Base-by-base conservation (phyloP, 2,888 invertebrate genomes). In the Amphimallon solstitiale region DNA sequence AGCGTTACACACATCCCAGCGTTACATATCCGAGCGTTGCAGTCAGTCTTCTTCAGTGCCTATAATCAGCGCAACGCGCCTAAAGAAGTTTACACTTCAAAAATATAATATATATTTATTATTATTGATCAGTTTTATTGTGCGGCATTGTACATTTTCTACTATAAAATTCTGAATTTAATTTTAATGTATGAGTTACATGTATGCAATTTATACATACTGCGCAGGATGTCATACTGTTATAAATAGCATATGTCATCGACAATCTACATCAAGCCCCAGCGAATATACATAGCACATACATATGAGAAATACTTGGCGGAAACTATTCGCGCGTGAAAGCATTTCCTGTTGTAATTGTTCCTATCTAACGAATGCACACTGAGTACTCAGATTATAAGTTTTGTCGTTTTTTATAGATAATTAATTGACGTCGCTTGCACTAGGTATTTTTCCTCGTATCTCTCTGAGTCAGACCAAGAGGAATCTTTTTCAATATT, bases 271-370 rank as follows among this genome's bases (percentile, higher is more conserved):
- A 56, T 56, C 40, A 23, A 56, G 43, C 43, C 29, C 9, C 15
- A 56, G 40, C 40, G 56, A 14, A 40, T 56, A 29, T 29, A 56
- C 56, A 56, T 56, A 40, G 43, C 56, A 56, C 43, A 29, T 29
- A 56, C 56, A 56, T 56, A 40, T 43, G 40, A 56, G 56, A 43
- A 56, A 56, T 56, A 43, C 56, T 56, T 40, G 15, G 43, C 56
- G 56, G 43, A 43, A 56, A 43, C 19, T 43, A 43, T 43, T 43
- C 40, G 56, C 43, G 56, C 56, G 56, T 56, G 56, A 43, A 56
- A 56, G 56, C 56, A 56, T 43, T 56, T 56, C 56, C 56, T 56
- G 56, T 37, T 21, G 40, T 56, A 56, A 29, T 56, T 56, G 40
- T 54, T n/a, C 56, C 12, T 34, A 56, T 56, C 56, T 43, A 15